Conservation (phyloP, 2,113 vertebrate genomes). For the Rana temporaria region DNA sequence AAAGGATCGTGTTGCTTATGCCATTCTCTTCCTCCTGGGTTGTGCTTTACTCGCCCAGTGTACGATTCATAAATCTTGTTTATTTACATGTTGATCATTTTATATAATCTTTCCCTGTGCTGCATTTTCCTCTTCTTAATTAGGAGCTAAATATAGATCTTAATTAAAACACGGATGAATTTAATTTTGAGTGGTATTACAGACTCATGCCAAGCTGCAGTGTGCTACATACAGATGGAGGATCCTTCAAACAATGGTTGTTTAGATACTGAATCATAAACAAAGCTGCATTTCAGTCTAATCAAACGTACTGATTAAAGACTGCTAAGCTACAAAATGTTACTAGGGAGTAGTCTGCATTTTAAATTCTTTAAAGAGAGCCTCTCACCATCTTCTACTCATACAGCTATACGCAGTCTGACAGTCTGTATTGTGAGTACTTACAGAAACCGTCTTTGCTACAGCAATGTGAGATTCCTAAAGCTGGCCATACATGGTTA, state of each 20-base stretch:
- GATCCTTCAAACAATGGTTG: slow-evolving; percentile 32
- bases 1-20: background rate
- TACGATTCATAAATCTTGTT: slow-evolving; percentile 44
- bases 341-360: no score
- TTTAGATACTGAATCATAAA: slow-evolving; percentile 29
- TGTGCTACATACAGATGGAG: slow-evolving; percentile 29
- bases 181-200: slow-evolving; percentile 55
- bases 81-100: slow-evolving; percentile 57
- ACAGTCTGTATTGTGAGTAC: no score
- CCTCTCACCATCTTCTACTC: no score
- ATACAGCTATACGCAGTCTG: no score
- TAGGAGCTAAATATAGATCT: slow-evolving; percentile 56
- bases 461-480: no score
- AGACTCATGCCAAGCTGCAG: slow-evolving; percentile 30
- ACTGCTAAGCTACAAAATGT: slow-evolving; percentile 1
- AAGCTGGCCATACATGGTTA: no score
- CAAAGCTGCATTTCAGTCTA: background rate
- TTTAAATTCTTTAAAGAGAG: no score
- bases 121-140: slow-evolving; percentile 56
- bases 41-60: slow-evolving; percentile 31
- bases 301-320: slow-evolving; percentile 7
- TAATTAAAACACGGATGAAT: slow-evolving; percentile 56
- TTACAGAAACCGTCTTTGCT: no score
- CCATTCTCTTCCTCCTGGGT: background rate
- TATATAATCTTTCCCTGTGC: slow-evolving; percentile 56